phyloP scores from a whole-genome alignment of 2,888 invertebrate species.

The Oligia fasciuncula region DNA sequence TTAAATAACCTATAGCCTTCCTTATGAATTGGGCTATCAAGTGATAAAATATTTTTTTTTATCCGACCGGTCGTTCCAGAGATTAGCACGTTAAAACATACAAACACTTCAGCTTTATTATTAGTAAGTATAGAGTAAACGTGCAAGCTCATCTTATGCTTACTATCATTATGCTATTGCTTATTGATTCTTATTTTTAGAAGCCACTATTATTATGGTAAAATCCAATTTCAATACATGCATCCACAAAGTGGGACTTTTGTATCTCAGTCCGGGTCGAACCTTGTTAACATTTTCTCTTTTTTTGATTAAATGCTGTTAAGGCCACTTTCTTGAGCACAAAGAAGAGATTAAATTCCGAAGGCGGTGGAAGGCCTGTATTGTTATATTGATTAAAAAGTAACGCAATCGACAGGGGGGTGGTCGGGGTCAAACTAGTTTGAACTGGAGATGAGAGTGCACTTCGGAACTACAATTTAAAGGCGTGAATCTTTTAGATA shows the following conservation, averaged over 20 bases:
- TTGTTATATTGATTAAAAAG: slow-evolving; percentile 64
- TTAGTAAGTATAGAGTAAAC: neutral
- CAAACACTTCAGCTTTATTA: too few relatives aligned
- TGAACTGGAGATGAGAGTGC: slow-evolving; percentile 23
- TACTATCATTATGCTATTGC: neutral
- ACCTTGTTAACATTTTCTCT: slow-evolving; percentile 56
- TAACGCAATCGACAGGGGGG: slow-evolving; percentile 17
- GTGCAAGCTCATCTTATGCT: neutral
- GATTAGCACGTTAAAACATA: too few relatives aligned
- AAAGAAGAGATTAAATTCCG: slow-evolving; percentile 68
- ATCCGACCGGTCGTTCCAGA: too few relatives aligned
- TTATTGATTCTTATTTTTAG: neutral
- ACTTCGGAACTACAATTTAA: slow-evolving; percentile 35
- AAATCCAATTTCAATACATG: neutral
- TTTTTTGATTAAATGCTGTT: slow-evolving; percentile 53
- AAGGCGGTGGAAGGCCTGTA: slow-evolving; percentile 36
- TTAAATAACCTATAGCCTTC: too few relatives aligned
- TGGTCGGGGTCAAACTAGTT: slow-evolving; percentile 4
- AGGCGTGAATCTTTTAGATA: slow-evolving; percentile 9
- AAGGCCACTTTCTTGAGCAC: slow-evolving; percentile 46
- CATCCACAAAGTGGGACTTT: slow-evolving; percentile 20
- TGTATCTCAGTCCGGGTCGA: neutral
- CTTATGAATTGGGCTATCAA: too few relatives aligned
- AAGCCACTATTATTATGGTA: neutral
- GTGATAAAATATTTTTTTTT: too few relatives aligned